Conservation (phyloP, 2,113 vertebrate genomes). For the Syngnathus floridae region DNA sequence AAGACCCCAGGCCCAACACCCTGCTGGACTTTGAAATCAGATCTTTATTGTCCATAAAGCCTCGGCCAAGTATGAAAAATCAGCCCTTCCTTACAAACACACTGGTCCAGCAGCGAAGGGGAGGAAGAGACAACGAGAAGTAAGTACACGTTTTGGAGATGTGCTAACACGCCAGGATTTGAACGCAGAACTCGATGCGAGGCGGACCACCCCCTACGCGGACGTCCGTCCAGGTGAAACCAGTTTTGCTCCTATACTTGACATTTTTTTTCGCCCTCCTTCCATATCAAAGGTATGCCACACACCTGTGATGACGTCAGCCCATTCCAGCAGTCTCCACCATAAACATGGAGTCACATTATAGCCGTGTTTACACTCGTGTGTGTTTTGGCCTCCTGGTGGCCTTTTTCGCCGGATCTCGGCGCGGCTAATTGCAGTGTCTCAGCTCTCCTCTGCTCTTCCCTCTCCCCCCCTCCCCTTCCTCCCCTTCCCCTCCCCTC, state of each 20-base stretch:
- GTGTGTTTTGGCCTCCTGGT: conserved; percentile 28
- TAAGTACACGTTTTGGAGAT: no score
- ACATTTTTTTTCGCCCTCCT: neutral
- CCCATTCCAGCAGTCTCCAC: conserved; percentile 42
- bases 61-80: conserved; percentile 75
- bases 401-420: conserved; percentile 10
- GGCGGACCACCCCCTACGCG: neutral
- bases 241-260: neutral
- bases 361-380: conserved; percentile 7
- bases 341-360: conserved; percentile 35
- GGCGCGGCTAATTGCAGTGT: conserved; percentile 40
- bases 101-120: conserved; percentile 50
- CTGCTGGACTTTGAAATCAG: conserved; percentile 80
- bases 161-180: neutral
- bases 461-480: neutral
- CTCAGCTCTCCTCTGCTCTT: conserved; percentile 15
- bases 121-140: conserved; percentile 20
- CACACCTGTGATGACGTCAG: conserved; percentile 64
- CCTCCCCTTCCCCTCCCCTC: conserved; percentile 9
- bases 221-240: neutral
- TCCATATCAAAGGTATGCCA: conserved; percentile 24
- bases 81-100: conserved; percentile 75
- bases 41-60: conserved; percentile 80
- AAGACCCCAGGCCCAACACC: conserved; percentile 78
- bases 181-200: neutral